Evolutionary conservation across 2,888 invertebrate species (phyloP).

Genomic region (Villa cingulata): DNA sequence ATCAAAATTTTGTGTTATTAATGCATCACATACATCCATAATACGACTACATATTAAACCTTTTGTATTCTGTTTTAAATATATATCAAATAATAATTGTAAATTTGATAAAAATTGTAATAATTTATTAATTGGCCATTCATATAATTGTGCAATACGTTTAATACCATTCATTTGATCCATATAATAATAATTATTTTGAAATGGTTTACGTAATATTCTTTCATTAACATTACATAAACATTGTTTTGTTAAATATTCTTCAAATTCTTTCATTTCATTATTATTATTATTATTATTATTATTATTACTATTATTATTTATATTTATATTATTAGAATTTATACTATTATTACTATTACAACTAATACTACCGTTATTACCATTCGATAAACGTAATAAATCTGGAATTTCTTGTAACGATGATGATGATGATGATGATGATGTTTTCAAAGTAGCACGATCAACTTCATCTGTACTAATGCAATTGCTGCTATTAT

Average conservation of each 20-base stretch:
- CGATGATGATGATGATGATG: background rate
- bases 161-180: too few species aligned
- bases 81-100: conserved; percentile 70
- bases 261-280: conserved; percentile 34
- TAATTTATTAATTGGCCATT: conserved; percentile 53
- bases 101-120: conserved; percentile 70
- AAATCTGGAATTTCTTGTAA: conserved; percentile 11
- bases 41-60: conserved; percentile 71
- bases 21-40: conserved; percentile 64
- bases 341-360: background rate
- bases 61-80: conserved; percentile 68
- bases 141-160: conserved; percentile 33
- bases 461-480: conserved; percentile 13
- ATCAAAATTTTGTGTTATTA: conserved; percentile 65
- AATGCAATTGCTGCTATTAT: conserved; percentile 5
- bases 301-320: conserved; percentile 1
- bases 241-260: conserved; percentile 56
- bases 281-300: conserved; percentile 13
- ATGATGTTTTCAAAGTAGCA: background rate
- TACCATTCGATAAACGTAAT: conserved; percentile 5
- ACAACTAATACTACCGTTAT: background rate
- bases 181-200: conserved; percentile 38
- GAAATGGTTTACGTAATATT: conserved; percentile 56
- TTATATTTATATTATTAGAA: background rate
- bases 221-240: conserved; percentile 62